Conservation (phyloP, 2,797 vertebrate species). For the Ciconia nigra region DNA sequence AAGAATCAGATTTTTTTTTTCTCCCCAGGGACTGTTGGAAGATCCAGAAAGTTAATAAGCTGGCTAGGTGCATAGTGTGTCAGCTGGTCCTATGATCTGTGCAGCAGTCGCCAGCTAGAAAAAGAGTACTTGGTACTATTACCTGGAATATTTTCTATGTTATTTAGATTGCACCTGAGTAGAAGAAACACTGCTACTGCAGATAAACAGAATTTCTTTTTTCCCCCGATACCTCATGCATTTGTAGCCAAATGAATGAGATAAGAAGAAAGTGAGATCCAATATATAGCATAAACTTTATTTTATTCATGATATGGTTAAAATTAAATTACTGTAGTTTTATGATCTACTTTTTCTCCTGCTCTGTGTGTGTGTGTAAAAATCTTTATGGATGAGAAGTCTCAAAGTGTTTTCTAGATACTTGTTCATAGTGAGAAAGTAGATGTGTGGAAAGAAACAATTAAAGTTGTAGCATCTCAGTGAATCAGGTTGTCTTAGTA, state of each 20-base stretch:
- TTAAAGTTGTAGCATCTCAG: background rate
- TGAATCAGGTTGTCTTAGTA: background rate
- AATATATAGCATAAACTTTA: background rate
- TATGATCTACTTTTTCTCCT: background rate
- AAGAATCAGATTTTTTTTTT: background rate
- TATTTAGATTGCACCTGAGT: background rate
- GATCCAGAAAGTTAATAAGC: background rate
- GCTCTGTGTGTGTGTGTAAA: accelerated
- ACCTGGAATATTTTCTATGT: background rate
- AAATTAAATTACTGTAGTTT: background rate
- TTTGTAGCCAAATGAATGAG: background rate
- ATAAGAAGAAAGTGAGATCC: background rate
- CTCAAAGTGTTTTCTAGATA: background rate
- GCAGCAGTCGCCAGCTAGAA: background rate
- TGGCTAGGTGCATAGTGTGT: background rate
- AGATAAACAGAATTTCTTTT: background rate
- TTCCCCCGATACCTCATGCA: accelerated
- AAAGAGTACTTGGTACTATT: background rate
- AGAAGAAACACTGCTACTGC: background rate
- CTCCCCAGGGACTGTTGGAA: background rate
- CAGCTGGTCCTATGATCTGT: background rate
- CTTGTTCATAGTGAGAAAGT: background rate
- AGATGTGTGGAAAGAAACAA: background rate
- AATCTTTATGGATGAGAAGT: background rate
- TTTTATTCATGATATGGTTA: background rate